A percentile compares a stretch with the other conserved stretches of the same genome.
Conservation (phyloP, 1,140 invertebrate genomes). For the Zophobas morio region DNA sequence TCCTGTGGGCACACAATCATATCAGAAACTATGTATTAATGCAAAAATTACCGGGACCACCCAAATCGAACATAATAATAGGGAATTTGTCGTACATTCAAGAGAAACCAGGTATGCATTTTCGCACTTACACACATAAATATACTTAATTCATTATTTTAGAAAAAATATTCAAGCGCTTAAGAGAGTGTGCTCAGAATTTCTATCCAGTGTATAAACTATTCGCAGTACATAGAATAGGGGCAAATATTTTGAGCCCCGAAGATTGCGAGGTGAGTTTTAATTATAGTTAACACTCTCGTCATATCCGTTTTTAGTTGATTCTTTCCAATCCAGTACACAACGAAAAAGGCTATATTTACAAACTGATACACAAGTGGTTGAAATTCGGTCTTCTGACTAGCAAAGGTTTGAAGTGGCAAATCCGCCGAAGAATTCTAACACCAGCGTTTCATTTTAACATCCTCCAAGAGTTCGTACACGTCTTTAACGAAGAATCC, state of each 20-base stretch:
- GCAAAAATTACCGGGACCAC: neutral
- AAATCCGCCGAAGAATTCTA: slow-evolving; percentile 75
- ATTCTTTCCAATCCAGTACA: slow-evolving; percentile 18
- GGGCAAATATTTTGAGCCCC: neutral
- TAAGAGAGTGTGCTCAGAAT: neutral
- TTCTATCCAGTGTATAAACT: neutral
- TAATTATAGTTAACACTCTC: neutral
- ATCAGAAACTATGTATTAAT: neutral
- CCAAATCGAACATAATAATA: neutral
- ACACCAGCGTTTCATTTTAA: slow-evolving; percentile 85
- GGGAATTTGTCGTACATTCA: neutral
- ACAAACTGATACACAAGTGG: slow-evolving; percentile 57
- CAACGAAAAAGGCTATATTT: neutral
- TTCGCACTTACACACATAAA: neutral
- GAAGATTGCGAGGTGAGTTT: neutral
- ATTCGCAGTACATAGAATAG: neutral
- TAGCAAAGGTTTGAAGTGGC: slow-evolving; percentile 75
- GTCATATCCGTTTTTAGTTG: slow-evolving; percentile 10
- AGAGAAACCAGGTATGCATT: neutral
- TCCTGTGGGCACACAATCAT: neutral
- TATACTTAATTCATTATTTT: neutral
- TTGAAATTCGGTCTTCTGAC: slow-evolving; percentile 12
- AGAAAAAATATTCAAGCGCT: neutral
- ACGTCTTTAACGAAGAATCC: slow-evolving; percentile 76
- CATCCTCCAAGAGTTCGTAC: slow-evolving; percentile 80